phyloP scores from a whole-genome alignment of 2,888 invertebrate species.

The Sarcophaga carnaria region DNA sequence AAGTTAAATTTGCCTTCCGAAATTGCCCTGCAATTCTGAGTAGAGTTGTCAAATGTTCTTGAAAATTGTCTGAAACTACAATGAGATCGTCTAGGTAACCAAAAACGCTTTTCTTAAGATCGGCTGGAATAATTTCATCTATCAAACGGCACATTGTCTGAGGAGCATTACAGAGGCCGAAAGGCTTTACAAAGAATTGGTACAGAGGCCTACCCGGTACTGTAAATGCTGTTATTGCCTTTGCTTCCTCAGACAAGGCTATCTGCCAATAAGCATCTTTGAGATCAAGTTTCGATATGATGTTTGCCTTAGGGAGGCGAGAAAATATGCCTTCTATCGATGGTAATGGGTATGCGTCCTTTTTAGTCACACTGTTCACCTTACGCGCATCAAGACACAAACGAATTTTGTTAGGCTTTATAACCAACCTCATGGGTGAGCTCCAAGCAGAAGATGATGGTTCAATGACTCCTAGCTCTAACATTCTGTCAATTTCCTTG shows the following conservation, averaged over 20 bases:
- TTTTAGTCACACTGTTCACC: not conserved
- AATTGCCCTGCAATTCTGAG: constrained; percentile 42
- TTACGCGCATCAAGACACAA: constrained; percentile 22
- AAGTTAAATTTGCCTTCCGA: constrained; percentile 3
- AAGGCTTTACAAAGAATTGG: too few species aligned
- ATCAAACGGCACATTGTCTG: constrained; percentile 3
- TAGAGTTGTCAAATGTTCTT: not conserved
- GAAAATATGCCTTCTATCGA: constrained; percentile 2
- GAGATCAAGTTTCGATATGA: too few species aligned
- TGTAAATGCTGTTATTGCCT: too few species aligned
- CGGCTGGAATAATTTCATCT: constrained; percentile 34
- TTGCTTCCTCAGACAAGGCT: too few species aligned
- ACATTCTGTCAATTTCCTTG: too few species aligned
- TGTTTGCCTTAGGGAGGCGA: too few species aligned
- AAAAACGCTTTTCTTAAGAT: constrained; percentile 27
- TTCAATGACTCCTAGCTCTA: too few species aligned
- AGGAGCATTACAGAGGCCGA: too few species aligned
- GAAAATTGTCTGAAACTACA: constrained; percentile 41
- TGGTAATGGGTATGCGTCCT: not conserved
- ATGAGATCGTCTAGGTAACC: constrained; percentile 43
- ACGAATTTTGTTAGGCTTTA: constrained; percentile 24
- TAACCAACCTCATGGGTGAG: not conserved
- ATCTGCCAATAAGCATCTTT: too few species aligned
- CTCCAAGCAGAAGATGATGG: too few species aligned
- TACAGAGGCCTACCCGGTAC: too few species aligned